Evolutionary conservation across 1,140 invertebrate species (phyloP), one percentile per base, ranked within the genome.

Genomic region (Drosophila nikananu): DNA sequence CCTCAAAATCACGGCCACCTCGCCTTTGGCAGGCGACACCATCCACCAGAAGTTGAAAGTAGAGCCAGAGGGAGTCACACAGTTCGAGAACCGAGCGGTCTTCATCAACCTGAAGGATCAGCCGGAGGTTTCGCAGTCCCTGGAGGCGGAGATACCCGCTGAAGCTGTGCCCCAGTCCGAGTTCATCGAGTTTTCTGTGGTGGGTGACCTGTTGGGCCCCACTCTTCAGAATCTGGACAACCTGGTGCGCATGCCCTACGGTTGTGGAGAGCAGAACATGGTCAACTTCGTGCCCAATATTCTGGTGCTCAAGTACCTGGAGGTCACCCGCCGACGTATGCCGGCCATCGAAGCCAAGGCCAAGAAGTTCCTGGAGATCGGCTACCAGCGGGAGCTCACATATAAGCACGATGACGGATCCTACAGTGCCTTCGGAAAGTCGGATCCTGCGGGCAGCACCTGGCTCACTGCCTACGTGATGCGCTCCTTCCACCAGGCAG

Each of bases 261-360:
- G 97, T 4, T 99, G 98, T 93, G 98, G 98, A 35, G 98, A 99
- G 94, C 98, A 99, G 92, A 99, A 99, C 91, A 98, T 99, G 96
- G 93, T 98, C 0, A 97, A 97, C 84, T 97, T 98, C 87, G 97
- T 98, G 15, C 97, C 98, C 5, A 98, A 98, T 91, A 97, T 99
- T 84, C 96, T 98, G 39, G 95, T 98, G 49, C 92, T 97, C 3
- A 95, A 97, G 81, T 99, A 99, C 91, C 76, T 94, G 52, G 83
- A 90, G 44, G 93, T 84, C 7, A 94, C 77, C 5, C 63, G 70
- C 8, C 55, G 83, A 0, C 64, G 74, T 17, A 78, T 91, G 76
- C 76, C 91, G 8, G 57, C 42, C 13, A 74, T 90, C 19, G 81
- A 77, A 46, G 32, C 64, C 3, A 96, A 97, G 93, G 96, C 97